Percentiles rank a stretch among this genome's conserved stretches.
Conservation (phyloP, 2,797 vertebrate genomes). For the Echiichthys vipera region DNA sequence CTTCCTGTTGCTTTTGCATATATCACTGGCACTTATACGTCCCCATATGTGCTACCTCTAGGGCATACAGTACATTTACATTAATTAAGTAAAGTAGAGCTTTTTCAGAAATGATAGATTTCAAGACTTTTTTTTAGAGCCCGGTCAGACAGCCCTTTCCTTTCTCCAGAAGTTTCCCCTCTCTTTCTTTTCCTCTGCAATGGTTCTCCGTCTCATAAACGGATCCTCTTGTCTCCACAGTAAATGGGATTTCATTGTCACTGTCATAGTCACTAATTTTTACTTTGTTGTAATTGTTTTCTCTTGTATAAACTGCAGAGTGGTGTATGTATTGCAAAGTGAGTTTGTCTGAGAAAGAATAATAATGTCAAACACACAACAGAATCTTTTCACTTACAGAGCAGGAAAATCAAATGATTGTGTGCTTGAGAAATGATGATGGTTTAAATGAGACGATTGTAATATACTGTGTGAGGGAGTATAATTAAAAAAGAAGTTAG, state of each 20-base stretch:
- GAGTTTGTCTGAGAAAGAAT: background rate
- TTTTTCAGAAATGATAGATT: background rate
- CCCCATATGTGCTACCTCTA: background rate
- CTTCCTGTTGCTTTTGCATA: background rate
- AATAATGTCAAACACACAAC: background rate
- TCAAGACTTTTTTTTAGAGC: no score
- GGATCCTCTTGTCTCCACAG: no score
- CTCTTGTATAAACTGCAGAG: no score
- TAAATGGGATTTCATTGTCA: no score
- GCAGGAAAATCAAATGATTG: background rate
- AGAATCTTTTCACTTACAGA: background rate
- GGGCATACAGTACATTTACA: background rate
- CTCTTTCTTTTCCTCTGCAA: no score
- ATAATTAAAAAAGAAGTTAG: slow-evolving; percentile 15
- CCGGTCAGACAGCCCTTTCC: no score
- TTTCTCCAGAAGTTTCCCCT: no score
- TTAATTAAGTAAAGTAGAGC: background rate
- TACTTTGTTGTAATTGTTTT: no score
- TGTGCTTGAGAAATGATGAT: slow-evolving; percentile 21
- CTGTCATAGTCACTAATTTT: no score
- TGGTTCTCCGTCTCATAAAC: no score
- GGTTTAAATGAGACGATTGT: background rate
- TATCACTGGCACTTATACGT: background rate
- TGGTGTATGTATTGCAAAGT: slow-evolving; percentile 1
- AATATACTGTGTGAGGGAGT: background rate